Evolutionary conservation across 30 jellyfish, hydroid and myxozoan species (phyloP).

Genomic region (Cassiopea xamachana): DNA sequence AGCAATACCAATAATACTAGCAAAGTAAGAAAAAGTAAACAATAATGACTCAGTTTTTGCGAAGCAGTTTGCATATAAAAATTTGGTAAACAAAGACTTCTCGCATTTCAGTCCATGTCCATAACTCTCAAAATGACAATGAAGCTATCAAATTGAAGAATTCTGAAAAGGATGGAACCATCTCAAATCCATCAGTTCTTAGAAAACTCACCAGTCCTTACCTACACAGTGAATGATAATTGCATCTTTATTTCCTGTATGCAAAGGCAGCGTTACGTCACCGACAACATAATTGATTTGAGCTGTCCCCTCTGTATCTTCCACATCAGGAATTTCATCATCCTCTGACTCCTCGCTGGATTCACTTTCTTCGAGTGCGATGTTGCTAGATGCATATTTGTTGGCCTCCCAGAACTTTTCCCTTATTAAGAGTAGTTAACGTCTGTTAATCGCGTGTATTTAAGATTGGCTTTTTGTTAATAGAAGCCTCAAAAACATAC

Average conservation of each 20-base stretch:
- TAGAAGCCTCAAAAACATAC: too few species aligned
- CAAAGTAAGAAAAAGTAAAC: too few species aligned
- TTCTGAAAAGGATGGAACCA: too few species aligned
- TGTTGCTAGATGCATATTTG: conserved; percentile 67
- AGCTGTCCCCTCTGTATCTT: conserved; percentile 20
- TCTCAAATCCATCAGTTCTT: not conserved
- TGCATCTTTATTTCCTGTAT: conserved; percentile 60
- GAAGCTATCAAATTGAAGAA: too few species aligned
- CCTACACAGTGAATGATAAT: conserved; percentile 93
- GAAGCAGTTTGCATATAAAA: too few species aligned
- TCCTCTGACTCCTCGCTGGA: conserved; percentile 59
- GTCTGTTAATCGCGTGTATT: not conserved
- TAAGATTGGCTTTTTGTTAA: too few species aligned
- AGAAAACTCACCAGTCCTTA: not conserved
- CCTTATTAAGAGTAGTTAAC: conserved; percentile 14
- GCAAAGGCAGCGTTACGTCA: conserved; percentile 88
- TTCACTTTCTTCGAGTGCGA: conserved; percentile 31
- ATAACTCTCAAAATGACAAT: too few species aligned
- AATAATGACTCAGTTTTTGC: too few species aligned
- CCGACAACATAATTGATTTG: conserved; percentile 91
- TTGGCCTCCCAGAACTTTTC: conserved; percentile 73
- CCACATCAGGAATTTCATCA: conserved; percentile 35
- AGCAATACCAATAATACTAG: not conserved
- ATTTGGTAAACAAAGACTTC: too few species aligned
- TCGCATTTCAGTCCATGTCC: too few species aligned